Evolutionary conservation across 2,888 invertebrate species (phyloP).

Genomic region (Microdon myrmicae): DNA sequence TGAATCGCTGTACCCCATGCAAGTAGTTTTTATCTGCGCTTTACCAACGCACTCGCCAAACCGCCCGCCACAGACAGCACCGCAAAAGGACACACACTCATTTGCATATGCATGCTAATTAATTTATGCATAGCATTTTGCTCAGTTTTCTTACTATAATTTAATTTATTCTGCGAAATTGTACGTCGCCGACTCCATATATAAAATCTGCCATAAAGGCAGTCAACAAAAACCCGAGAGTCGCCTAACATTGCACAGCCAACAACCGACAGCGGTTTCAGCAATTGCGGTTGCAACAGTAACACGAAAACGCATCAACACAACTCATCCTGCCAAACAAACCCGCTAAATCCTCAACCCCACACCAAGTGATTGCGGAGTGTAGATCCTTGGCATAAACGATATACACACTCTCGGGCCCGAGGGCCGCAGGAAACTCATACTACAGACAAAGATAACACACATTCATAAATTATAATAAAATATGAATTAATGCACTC

Average conservation of each 20-base stretch:
- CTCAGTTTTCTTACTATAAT: conserved; percentile 51
- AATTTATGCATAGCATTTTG: conserved; percentile 52
- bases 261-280: conserved; percentile 14
- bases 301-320: conserved; percentile 17
- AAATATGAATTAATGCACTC: conserved; percentile 53
- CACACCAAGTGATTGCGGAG: not conserved
- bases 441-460: conserved; percentile 46
- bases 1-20: not conserved
- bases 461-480: conserved; percentile 52
- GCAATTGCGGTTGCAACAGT: conserved; percentile 28
- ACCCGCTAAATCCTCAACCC: conserved; percentile 3
- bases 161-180: conserved; percentile 49
- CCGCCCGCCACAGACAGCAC: conserved; percentile 7
- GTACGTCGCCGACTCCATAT: conserved; percentile 39
- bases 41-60: conserved; percentile 40
- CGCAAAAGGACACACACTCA: conserved; percentile 33
- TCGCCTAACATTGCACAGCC: conserved; percentile 28
- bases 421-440: conserved; percentile 23
- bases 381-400: conserved; percentile 35
- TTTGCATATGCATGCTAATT: conserved; percentile 52
- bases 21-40: conserved; percentile 37
- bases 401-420: conserved; percentile 11
- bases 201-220: conserved; percentile 43
- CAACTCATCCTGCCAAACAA: not conserved
- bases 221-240: conserved; percentile 42